phyloP scores from a whole-genome alignment of 2,113 vertebrate genomes.

The cattle (Bos taurus) region ARS-UCD2.0 NC_037331.1:94137501-94138000 shows the following conservation, averaged over 20 bases:
- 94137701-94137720: background rate
- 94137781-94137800: background rate
- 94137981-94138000: background rate
- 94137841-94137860: background rate
- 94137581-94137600: background rate
- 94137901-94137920: background rate
- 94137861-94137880: background rate
- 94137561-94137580: slow-evolving; percentile 23
- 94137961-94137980: background rate
- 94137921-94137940: background rate
- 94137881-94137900: background rate
- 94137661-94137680: background rate
- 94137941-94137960: background rate
- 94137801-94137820: background rate
- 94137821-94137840: background rate
- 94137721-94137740: slow-evolving; percentile 23
- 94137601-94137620: background rate
- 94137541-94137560: background rate
- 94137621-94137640: background rate
- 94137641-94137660: background rate
- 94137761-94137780: slow-evolving; percentile 31
- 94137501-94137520: background rate
- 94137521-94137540: slow-evolving; percentile 2
- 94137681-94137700: background rate
- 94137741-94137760: slow-evolving; percentile 11